These are phyloP conservation scores for Pantherophis guttatus DNA, from an alignment of 2,113 vertebrate species.

Conservation along the genomic window DNA sequence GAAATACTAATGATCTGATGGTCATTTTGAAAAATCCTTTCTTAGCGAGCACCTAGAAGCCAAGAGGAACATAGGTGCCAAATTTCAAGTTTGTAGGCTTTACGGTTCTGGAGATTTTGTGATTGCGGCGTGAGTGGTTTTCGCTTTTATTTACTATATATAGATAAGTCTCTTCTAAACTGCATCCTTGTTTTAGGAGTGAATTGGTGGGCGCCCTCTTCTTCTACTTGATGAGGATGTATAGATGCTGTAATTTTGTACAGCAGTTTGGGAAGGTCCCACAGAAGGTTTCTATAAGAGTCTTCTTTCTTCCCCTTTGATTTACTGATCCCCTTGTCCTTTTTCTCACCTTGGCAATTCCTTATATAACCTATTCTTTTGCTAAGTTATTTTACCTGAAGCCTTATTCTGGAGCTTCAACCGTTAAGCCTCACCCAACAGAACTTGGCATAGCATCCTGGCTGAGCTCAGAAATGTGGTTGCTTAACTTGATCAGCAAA, in stretches of 20 bases:
- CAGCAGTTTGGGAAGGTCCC: too few species aligned
- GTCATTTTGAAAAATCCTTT: too few species aligned
- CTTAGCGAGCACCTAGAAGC: too few species aligned
- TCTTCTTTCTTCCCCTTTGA: background rate
- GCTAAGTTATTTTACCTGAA: background rate
- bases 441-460: background rate
- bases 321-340: background rate
- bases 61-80: too few species aligned
- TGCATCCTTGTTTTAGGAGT: background rate
- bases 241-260: background rate
- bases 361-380: background rate
- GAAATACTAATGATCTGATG: too few species aligned
- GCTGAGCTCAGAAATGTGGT: background rate
- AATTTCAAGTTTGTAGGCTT: too few species aligned
- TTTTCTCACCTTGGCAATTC: conserved; percentile 20
- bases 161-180: background rate
- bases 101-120: too few species aligned
- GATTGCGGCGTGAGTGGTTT: too few species aligned
- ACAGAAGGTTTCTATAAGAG: too few species aligned
- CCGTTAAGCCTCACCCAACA: background rate
- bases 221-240: background rate
- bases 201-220: background rate
- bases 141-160: too few species aligned
- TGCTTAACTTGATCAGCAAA: background rate
- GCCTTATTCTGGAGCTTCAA: conserved; percentile 17